Evolutionary conservation across 2,113 vertebrate genomes (phyloP), one percentile per base, ranked within the genome.

Genomic region (Irena cyanogastra): DNA sequence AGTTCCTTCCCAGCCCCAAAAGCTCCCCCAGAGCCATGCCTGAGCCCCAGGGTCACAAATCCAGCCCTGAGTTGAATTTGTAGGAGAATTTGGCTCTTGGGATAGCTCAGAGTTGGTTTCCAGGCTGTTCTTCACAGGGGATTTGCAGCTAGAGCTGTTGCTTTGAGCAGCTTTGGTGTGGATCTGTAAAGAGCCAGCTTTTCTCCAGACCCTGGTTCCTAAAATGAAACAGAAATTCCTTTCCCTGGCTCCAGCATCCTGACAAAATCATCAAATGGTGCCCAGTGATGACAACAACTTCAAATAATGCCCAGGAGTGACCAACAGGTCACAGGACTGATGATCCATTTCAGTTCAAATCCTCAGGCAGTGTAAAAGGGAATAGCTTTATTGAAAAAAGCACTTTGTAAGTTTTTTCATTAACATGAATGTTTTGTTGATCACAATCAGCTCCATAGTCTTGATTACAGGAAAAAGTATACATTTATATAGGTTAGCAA

Each of bases 1-100:
- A 44, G 39, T 6, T 82, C 37, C 16, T 60, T 44, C 11, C 64
- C 65, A 52, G 35, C 47, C 39, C 52, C 20, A n/a, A 60, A 42
- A 7, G 15, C 49, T 8, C 1, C 0, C 5, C 31, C 77, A 44
- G 45, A 27, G 44, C 17, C 0, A 1, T 9, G 26, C 28, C 30
- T 30, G 60, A 72, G 39, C n/a, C 2, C 22, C 56, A 60, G 59
- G 53, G n/a, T 49, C 37, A 56, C 50, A 41, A 9, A 75, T 53
- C 37, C 74, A 54, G 2, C 33, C 72, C 65, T 19, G 30, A 26
- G 1, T 0, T 20, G 41, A 19, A 39, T 28, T 57, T 30, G 33
- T 7, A 4, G 83, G 31, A 30, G 37, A 28, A 23, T 88, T 83
- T 86, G 80, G 26, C 71, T 87, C 80, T 22, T 57, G 59, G 18